Conservation (phyloP, 2,888 invertebrate genomes). For the Xestia sexstrigata region DNA sequence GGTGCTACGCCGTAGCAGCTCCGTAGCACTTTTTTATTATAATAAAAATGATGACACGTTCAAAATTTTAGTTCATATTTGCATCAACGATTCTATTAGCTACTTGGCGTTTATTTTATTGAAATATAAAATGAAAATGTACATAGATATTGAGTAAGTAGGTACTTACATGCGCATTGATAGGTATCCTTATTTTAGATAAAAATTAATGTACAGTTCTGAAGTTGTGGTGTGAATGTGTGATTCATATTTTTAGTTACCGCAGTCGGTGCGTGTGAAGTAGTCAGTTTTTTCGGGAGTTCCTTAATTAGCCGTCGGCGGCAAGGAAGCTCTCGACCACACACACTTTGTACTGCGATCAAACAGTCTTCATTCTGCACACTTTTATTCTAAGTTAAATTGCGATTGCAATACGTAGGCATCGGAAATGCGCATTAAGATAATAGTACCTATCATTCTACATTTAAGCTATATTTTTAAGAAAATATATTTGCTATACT, state of each 20-base stretch:
- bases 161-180: background rate
- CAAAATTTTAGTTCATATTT: background rate
- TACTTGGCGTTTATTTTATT: background rate
- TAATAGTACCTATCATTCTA: background rate
- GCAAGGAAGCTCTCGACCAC: constrained; percentile 83
- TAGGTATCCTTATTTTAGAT: background rate
- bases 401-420: background rate
- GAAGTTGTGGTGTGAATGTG: constrained; percentile 40
- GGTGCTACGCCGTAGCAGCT: constrained; percentile 17
- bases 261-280: constrained; percentile 67
- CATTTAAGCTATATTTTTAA: background rate
- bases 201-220: constrained; percentile 4
- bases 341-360: constrained; percentile 72
- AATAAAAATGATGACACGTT: background rate
- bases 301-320: constrained; percentile 78
- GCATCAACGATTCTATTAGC: background rate
- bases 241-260: constrained; percentile 34
- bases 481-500: background rate
- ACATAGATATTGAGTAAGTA: background rate
- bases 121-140: background rate
- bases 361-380: constrained; percentile 67
- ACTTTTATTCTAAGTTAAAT: background rate
- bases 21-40: constrained; percentile 3
- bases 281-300: constrained; percentile 73
- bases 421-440: background rate